phyloP scores from a whole-genome alignment of 2,797 vertebrate genomes.

The Carapus acus region DNA sequence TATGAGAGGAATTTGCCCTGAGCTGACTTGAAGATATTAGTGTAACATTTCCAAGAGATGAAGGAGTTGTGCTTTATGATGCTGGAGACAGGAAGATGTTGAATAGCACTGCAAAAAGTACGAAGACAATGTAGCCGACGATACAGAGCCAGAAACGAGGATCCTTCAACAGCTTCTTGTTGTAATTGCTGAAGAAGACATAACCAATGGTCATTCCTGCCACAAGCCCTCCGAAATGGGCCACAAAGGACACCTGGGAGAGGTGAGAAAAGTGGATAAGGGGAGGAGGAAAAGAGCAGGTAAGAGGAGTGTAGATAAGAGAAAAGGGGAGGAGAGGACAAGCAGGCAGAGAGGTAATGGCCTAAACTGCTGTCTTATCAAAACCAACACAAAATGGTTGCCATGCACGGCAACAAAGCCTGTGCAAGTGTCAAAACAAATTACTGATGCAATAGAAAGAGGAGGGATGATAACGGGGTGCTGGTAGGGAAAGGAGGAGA shows the following conservation, averaged over 20 bases:
- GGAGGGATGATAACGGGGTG: no score
- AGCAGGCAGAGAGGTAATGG: background rate
- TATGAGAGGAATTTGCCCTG: no score
- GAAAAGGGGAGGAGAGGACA: background rate
- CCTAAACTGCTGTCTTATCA: background rate
- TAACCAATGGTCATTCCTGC: constrained; percentile 90
- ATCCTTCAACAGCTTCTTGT: constrained; percentile 80
- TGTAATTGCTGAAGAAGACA: constrained; percentile 85
- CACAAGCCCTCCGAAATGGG: constrained; percentile 83
- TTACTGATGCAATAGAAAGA: no score
- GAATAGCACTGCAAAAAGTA: constrained; percentile 81
- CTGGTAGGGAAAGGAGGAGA: no score
- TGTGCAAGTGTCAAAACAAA: no score
- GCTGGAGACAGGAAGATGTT: constrained; percentile 84
- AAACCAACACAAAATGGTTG: no score
- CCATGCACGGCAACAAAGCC: no score
- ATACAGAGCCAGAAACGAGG: constrained; percentile 87
- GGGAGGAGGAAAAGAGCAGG: background rate
- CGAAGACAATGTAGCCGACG: constrained; percentile 70
- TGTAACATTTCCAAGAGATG: constrained; percentile 7
- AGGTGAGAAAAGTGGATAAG: constrained; percentile 24
- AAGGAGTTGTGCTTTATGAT: constrained; percentile 18
- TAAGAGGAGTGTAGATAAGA: background rate
- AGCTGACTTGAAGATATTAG: constrained; percentile 21
- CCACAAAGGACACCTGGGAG: constrained; percentile 86